Evolutionary conservation across 35 echinoderm and acorn worm genomes (phyloP), one percentile per base, ranked within the genome.

Genomic region (Lytechinus pictus): DNA sequence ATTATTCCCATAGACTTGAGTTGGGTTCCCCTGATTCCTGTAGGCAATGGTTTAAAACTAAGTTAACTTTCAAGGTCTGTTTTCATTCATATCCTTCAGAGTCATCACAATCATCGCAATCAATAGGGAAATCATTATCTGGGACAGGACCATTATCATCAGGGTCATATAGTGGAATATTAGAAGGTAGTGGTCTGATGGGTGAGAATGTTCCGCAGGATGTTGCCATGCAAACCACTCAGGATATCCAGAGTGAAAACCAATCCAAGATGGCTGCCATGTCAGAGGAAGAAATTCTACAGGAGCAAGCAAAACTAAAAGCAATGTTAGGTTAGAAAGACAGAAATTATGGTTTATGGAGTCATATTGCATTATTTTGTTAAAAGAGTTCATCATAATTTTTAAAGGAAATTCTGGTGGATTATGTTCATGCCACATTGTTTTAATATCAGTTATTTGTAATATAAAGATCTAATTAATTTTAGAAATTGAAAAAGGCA

Each of bases 201-300:
- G 24, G 21, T 28, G 54, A 54, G 27, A n/a, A 54, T 55, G 14
- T 93, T 54, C 52, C 54, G 21, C 19, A 57, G 21, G 92, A 57
- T n/a, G 92, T 8, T 54, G 91, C 92, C 61, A 94, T 24, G 58
- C 27, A 94, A 86, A 58, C 94, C 24, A 28, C 33, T 55, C 21
- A 79, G 51, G 91, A 94, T 33, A 98, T 98, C 21, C 96, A 99
- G 53, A 55, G 94, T 28, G 98, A 99, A 54, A 99, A 99, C 87
- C 27, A 96, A 56, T 54, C 79, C 71, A 97, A 96, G 57, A 89
- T 99, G 90, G 96, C 95, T 10, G 60, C 71, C 13, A 97, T 99
- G 98, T 97, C 97, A 14, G 98, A 99, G 57, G 96, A 96, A 86
- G 98, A 99, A 86, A 99, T 99, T n/a, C 94, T 99, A 53, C 33